These are phyloP conservation scores for Bucorvus abyssinicus DNA, from an alignment of 2,797 vertebrate species.

Conservation along the genomic window DNA sequence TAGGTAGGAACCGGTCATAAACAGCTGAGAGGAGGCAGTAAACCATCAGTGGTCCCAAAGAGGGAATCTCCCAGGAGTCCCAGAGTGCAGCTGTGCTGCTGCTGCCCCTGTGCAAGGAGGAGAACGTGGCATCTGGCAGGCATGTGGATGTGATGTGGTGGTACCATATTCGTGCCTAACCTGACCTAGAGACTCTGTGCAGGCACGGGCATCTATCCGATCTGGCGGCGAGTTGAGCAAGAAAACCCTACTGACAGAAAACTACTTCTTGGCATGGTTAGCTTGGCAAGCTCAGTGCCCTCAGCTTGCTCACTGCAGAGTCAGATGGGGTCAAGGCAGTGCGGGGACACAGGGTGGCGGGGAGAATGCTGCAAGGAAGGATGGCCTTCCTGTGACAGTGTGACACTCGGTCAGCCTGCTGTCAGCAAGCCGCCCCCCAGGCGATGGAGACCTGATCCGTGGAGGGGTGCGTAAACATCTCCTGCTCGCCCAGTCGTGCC, in stretches of 20 bases:
- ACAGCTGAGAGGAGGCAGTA: constrained; percentile 57
- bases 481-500: background rate
- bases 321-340: background rate
- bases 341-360: background rate
- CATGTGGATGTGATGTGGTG: background rate
- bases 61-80: constrained; percentile 64
- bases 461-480: background rate
- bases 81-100: background rate
- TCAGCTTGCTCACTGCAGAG: rapidly evolving
- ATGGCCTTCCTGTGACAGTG: background rate
- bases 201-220: rapidly evolving
- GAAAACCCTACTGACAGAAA: background rate
- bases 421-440: background rate
- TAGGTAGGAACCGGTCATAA: background rate
- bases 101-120: background rate
- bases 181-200: background rate
- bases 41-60: constrained; percentile 53
- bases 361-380: background rate
- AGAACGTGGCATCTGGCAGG: constrained; percentile 21
- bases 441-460: rapidly evolving
- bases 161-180: background rate
- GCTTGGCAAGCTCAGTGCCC: background rate
- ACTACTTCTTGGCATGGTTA: background rate
- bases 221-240: rapidly evolving
- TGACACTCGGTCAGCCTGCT: background rate